These are phyloP conservation scores for Pelvicachromis taeniatus DNA, from an alignment of 2,113 vertebrate genomes.

Conservation along the genomic window DNA sequence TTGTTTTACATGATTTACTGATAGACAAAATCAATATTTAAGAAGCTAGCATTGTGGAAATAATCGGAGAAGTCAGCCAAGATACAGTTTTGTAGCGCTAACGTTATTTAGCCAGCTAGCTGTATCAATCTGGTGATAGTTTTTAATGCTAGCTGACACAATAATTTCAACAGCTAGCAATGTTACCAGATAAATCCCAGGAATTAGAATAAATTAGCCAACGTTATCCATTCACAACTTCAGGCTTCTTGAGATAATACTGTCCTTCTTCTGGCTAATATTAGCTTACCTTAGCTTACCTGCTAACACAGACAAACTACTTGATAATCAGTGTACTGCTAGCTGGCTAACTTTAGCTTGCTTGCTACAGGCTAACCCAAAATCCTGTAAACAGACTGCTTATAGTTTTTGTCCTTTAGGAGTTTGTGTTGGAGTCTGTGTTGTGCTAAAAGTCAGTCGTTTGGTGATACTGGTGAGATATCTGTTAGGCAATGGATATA, in stretches of 20 bases:
- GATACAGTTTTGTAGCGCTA: not conserved
- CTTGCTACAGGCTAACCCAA: not conserved
- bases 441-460: not conserved
- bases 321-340: not conserved
- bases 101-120: not conserved
- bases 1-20: not conserved
- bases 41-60: not conserved
- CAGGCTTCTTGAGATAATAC: not conserved
- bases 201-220: not conserved
- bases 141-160: not conserved
- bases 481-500: not conserved
- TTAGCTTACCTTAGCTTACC: not conserved
- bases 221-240: not conserved
- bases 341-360: not conserved
- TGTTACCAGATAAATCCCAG: not conserved
- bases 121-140: not conserved
- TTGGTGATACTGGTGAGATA: not conserved
- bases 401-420: not conserved
- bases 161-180: not conserved
- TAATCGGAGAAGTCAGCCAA: not conserved
- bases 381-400: not conserved
- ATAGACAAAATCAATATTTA: not conserved
- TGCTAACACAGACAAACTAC: not conserved
- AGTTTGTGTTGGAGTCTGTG: not conserved
- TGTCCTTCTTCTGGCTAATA: not conserved